These are phyloP conservation scores for Pachyseris speciosa DNA, from an alignment of 64 coral and sea anemone species.

Conservation along the genomic window DNA sequence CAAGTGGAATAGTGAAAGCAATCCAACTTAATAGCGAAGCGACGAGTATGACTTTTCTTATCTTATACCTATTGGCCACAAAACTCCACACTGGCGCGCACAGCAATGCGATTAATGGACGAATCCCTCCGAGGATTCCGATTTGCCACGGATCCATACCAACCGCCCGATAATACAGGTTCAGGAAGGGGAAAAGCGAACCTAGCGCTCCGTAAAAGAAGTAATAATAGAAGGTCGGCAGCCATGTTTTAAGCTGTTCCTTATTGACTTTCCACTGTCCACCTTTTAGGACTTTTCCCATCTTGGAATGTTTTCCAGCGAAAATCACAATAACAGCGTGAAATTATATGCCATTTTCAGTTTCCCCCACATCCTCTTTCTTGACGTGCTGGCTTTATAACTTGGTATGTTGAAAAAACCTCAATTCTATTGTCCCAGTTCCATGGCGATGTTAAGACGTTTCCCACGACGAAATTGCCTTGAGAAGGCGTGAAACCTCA, in stretches of 20 bases:
- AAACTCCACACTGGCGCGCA: constrained; percentile 82
- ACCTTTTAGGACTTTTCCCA: constrained; percentile 13
- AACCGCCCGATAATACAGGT: constrained; percentile 77
- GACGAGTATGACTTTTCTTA: constrained; percentile 75
- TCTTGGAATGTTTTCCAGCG: background rate
- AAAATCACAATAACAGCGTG: background rate
- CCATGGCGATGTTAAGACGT: too few relatives aligned
- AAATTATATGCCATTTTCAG: background rate
- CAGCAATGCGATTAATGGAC: constrained; percentile 74
- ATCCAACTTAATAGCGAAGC: constrained; percentile 76
- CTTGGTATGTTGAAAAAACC: too few relatives aligned
- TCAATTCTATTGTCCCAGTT: too few relatives aligned
- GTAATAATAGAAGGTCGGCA: constrained; percentile 84
- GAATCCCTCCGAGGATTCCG: constrained; percentile 85
- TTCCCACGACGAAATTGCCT: too few relatives aligned
- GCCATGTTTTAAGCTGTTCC: constrained; percentile 69
- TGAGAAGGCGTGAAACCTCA: too few relatives aligned
- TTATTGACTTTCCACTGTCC: constrained; percentile 78
- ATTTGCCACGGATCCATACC: constrained; percentile 90
- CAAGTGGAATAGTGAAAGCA: constrained; percentile 70
- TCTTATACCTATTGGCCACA: constrained; percentile 73
- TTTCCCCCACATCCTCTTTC: too few relatives aligned
- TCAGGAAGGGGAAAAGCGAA: constrained; percentile 81
- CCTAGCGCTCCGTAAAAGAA: constrained; percentile 87
- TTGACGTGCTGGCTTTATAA: background rate